Conservation (phyloP, 2,113 vertebrate genomes). For the Spilogale gracilis region DNA sequence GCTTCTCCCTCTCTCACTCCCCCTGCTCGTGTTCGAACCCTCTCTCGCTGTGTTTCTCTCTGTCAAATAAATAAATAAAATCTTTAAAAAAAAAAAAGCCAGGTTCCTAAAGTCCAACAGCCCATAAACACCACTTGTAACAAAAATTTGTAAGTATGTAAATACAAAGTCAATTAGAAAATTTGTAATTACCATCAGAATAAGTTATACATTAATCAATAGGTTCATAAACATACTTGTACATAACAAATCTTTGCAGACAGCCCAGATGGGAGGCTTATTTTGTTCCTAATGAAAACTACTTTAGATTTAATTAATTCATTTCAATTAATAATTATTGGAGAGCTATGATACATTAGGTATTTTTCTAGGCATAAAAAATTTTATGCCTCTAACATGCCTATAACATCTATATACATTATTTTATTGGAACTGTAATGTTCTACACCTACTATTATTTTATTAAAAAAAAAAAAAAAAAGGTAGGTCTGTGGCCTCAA, state of each 20-base stretch:
- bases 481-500: not conserved
- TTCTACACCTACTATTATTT: not conserved
- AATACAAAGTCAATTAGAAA: slow-evolving; percentile 63
- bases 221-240: slow-evolving; percentile 45
- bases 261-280: not conserved
- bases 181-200: not conserved
- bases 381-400: not conserved
- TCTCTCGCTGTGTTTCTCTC: too few relatives aligned
- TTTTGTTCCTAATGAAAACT: slow-evolving; percentile 63
- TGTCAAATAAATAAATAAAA: too few relatives aligned
- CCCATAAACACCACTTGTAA: slow-evolving; percentile 18
- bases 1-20: too few relatives aligned
- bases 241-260: not conserved
- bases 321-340: slow-evolving; percentile 49
- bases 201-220: slow-evolving; percentile 41
- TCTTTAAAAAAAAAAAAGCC: not conserved
- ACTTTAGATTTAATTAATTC: slow-evolving; percentile 44
- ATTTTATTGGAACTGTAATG: slow-evolving; percentile 30
- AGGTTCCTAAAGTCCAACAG: slow-evolving; percentile 13
- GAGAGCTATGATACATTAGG: not conserved
- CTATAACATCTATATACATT: not conserved
- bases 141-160: not conserved
- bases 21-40: too few relatives aligned
- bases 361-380: not conserved
- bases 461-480: not conserved